Conservation (phyloP, 2,113 vertebrate genomes). For the Ammospiza caudacuta region DNA sequence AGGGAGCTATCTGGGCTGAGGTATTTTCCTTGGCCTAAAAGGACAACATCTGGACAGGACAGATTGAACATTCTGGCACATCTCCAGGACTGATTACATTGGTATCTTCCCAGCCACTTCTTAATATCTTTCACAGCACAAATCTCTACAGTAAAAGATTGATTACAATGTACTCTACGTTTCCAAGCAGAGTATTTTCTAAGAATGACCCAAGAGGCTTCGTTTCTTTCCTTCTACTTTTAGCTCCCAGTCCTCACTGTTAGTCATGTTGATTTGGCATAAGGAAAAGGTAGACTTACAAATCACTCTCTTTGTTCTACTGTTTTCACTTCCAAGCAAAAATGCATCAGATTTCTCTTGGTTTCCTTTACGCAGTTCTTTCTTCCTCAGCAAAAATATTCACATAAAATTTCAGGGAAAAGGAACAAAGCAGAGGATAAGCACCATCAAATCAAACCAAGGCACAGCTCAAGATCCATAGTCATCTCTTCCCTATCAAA, state of each 20-base stretch:
- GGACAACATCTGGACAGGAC: not conserved
- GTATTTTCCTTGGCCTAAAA: not conserved
- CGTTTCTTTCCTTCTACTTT: not conserved
- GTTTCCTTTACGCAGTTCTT: not conserved
- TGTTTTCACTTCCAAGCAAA: not conserved
- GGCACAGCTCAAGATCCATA: not conserved
- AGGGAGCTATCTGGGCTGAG: accelerated
- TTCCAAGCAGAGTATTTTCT: not conserved
- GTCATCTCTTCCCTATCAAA: accelerated
- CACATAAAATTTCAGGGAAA: not conserved
- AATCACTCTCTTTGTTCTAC: not conserved
- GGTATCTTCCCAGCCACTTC: not conserved
- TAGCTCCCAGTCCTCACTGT: not conserved
- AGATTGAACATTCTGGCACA: not conserved
- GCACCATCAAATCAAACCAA: not conserved
- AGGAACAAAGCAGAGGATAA: not conserved
- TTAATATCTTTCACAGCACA: not conserved
- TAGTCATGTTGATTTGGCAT: not conserved
- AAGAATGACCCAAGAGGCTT: not conserved
- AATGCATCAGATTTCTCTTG: not conserved
- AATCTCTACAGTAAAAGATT: not conserved
- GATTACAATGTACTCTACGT: not conserved
- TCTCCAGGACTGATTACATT: not conserved
- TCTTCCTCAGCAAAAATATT: not conserved
- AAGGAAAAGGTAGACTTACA: not conserved